Evolutionary conservation across 2,113 vertebrate genomes (phyloP).

Genomic region (Electrona antarctica): DNA sequence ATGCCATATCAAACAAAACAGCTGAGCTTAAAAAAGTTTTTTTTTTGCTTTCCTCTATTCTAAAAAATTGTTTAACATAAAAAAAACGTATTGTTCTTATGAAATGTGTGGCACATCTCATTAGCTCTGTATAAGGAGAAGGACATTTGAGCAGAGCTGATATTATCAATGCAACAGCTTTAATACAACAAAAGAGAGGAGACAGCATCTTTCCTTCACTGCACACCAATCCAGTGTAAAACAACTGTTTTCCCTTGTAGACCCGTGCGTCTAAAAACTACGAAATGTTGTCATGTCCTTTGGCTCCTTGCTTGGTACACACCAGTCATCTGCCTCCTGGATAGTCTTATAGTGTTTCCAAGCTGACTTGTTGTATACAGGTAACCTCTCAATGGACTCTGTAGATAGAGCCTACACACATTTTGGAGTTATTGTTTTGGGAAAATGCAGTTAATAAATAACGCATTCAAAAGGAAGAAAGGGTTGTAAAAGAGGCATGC

Average conservation of each 20-base stretch:
- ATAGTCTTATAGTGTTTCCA: conserved; percentile 96
- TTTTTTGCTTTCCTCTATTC: neutral
- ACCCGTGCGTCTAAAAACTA: conserved; percentile 77
- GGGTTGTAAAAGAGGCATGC: neutral
- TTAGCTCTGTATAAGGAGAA: conserved; percentile 6
- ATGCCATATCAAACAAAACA: conserved; percentile 8
- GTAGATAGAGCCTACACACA: conserved; percentile 89
- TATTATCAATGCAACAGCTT: neutral
- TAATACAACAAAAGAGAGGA: neutral
- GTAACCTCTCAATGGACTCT: conserved; percentile 94
- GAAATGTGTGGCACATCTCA: conserved; percentile 31
- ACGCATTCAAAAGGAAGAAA: neutral
- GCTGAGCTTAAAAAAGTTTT: neutral
- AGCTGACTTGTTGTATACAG: conserved; percentile 94
- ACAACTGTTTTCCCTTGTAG: neutral
- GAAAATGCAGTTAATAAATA: neutral
- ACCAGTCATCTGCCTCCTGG: conserved; percentile 96
- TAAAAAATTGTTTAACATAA: neutral
- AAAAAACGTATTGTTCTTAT: neutral
- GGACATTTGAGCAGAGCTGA: neutral
- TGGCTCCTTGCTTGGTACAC: conserved; percentile 93
- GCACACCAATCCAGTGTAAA: neutral
- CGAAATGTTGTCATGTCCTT: conserved; percentile 97
- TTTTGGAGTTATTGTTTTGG: neutral
- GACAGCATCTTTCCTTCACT: neutral